A percentile compares a stretch with the other conserved stretches of the same genome.
phyloP scores from a whole-genome alignment of 2,797 vertebrate genomes.

The Aplochiton taeniatus region DNA sequence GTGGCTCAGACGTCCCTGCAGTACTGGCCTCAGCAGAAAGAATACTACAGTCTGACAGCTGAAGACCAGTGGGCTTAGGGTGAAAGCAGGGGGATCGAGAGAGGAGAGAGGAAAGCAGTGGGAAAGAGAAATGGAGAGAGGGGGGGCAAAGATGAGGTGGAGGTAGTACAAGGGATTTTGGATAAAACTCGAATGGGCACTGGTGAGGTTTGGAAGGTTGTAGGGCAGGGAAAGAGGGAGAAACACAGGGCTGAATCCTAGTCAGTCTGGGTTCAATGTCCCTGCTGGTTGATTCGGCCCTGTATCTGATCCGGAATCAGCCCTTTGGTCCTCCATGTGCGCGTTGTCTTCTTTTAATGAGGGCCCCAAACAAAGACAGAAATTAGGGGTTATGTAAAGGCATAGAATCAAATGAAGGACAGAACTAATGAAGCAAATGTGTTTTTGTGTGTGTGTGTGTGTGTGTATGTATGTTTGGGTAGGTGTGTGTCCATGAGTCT shows the following conservation, averaged over 20 bases:
- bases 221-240: no score
- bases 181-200: not conserved
- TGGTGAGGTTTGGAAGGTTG: not conserved
- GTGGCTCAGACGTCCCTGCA: constrained; percentile 41
- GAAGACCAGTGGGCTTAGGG: constrained; percentile 40
- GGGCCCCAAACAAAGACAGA: constrained; percentile 42
- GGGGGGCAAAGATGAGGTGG: not conserved
- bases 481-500: not conserved
- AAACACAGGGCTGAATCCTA: constrained; percentile 5
- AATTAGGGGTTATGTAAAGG: constrained; percentile 41
- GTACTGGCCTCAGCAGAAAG: constrained; percentile 49
- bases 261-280: constrained; percentile 19
- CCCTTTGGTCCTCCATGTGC: constrained; percentile 31
- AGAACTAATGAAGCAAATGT: constrained; percentile 40
- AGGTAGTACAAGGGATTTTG: constrained; percentile 1
- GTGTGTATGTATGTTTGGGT: constrained; percentile 25
- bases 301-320: constrained; percentile 52
- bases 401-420: constrained; percentile 43
- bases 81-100: not conserved
- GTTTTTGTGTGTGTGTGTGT: constrained; percentile 24
- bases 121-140: not conserved
- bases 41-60: constrained; percentile 60
- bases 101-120: no score
- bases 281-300: constrained; percentile 31
- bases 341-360: constrained; percentile 57